phyloP scores from a whole-genome alignment of 1,140 invertebrate genomes.

The Drosophila lini region DNA sequence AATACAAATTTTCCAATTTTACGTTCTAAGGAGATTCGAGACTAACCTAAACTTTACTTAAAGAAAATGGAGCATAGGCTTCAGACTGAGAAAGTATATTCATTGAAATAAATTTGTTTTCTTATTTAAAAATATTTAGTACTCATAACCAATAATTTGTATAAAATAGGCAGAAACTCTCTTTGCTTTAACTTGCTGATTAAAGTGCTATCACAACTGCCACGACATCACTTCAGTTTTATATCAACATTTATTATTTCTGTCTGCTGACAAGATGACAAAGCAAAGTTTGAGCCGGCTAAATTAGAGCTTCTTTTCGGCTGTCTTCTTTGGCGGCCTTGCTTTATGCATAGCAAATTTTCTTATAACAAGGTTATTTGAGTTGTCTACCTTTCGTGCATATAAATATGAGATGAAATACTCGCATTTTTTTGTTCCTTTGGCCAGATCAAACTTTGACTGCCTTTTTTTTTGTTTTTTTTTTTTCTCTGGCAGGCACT shows the following conservation, averaged over 20 bases:
- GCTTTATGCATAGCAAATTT: conserved; percentile 48
- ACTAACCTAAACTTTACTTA: too few species aligned
- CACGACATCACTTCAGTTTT: conserved; percentile 25
- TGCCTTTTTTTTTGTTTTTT: conserved; percentile 26
- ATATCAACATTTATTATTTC: conserved; percentile 28
- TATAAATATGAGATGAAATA: conserved; percentile 51
- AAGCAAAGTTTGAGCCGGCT: conserved; percentile 31
- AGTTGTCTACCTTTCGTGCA: conserved; percentile 46
- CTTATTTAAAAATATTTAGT: neutral
- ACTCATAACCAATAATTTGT: neutral
- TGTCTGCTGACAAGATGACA: conserved; percentile 32
- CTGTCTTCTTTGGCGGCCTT: neutral
- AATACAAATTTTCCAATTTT: too few species aligned
- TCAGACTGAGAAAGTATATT: too few species aligned
- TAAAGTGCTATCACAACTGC: conserved; percentile 4
- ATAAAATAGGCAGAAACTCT: neutral
- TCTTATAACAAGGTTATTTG: conserved; percentile 43
- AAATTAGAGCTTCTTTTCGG: conserved; percentile 17
- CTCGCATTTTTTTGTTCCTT: conserved; percentile 1
- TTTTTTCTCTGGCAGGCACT: conserved; percentile 46
- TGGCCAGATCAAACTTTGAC: conserved; percentile 32
- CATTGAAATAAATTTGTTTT: too few species aligned
- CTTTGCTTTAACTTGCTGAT: neutral
- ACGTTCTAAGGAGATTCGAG: too few species aligned
- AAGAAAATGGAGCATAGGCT: too few species aligned